phyloP scores from a whole-genome alignment of 2,113 vertebrate species.

The Ovibos moschatus region DNA sequence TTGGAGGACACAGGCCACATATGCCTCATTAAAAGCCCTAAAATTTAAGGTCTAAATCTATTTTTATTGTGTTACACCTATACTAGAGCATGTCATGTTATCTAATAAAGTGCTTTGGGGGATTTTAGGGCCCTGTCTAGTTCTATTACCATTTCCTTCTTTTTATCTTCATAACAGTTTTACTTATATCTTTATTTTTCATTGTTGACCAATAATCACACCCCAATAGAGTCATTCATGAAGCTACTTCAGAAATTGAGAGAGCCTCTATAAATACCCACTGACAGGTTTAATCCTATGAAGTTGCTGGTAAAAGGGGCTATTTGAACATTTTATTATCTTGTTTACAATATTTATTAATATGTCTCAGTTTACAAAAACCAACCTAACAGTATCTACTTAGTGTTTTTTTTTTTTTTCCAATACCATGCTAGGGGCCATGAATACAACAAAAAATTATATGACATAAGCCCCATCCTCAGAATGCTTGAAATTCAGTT shows the following conservation, averaged over 20 bases:
- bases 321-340: not conserved
- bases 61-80: not conserved
- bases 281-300: not conserved
- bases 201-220: not conserved
- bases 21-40: not conserved
- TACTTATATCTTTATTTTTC: not conserved
- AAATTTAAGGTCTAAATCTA: constrained; percentile 1
- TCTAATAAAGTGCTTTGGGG: not conserved
- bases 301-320: not conserved
- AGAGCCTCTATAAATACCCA: not conserved
- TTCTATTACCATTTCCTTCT: not conserved
- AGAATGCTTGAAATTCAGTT: not conserved
- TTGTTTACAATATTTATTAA: not conserved
- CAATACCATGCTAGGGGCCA: not conserved
- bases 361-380: not conserved
- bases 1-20: not conserved
- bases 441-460: not conserved
- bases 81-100: not conserved
- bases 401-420: not conserved
- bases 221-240: not conserved
- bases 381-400: not conserved
- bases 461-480: not conserved
- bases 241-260: not conserved
- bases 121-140: not conserved
- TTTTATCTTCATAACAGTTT: not conserved